These are phyloP conservation scores for Sphaerodactylus townsendi DNA, from an alignment of 2,113 vertebrate genomes.

Conservation along the genomic window DNA sequence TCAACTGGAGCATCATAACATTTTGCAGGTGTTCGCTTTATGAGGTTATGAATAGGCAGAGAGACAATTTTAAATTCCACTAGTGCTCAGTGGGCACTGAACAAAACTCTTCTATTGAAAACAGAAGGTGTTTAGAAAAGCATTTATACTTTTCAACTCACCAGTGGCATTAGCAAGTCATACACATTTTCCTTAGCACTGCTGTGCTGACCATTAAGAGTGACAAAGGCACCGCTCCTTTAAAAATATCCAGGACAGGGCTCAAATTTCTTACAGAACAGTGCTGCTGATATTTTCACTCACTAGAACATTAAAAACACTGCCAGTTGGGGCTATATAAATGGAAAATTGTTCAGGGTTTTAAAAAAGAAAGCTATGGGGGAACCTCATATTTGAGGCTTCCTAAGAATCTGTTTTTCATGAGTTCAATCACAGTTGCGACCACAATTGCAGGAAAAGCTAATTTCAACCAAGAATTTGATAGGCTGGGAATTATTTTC, in stretches of 20 bases:
- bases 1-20: conserved; percentile 34
- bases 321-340: conserved; percentile 21
- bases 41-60: conserved; percentile 18
- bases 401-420: conserved; percentile 54
- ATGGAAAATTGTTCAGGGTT: background rate
- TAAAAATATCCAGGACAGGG: no score
- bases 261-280: conserved; percentile 48
- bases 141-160: background rate
- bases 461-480: conserved; percentile 44
- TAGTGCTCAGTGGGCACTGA: conserved; percentile 14
- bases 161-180: background rate
- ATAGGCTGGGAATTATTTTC: conserved; percentile 46
- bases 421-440: conserved; percentile 52
- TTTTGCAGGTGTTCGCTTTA: conserved; percentile 50
- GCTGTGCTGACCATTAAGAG: background rate
- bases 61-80: conserved; percentile 6
- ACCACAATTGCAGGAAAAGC: conserved; percentile 46
- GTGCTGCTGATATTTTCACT: conserved; percentile 29
- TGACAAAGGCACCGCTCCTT: background rate
- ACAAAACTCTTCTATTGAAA: rapidly evolving
- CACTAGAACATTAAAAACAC: conserved; percentile 18
- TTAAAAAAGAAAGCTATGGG: background rate
- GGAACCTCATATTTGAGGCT: conserved; percentile 42
- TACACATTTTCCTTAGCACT: background rate
- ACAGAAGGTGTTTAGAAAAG: conserved; percentile 14